A percentile compares a stretch with the other conserved stretches of the same genome.
phyloP scores from a whole-genome alignment of 2,797 vertebrate species.

The Oreonectes daqikongensis region DNA sequence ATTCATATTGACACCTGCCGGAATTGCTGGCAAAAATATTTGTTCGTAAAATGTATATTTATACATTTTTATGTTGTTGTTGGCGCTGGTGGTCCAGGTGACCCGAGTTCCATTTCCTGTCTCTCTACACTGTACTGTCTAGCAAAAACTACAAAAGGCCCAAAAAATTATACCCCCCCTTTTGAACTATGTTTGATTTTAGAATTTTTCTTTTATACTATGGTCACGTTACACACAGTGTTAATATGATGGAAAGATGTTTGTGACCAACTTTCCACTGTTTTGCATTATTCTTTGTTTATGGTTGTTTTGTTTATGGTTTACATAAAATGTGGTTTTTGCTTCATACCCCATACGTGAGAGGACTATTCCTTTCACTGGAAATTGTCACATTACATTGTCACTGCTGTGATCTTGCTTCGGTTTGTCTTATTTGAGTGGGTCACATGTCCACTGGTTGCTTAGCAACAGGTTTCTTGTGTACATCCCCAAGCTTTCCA shows the following conservation, averaged over 20 bases:
- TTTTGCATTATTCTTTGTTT: constrained; percentile 36
- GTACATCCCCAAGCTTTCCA: constrained; percentile 5
- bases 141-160: no score
- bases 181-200: no score
- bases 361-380: neutral
- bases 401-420: neutral
- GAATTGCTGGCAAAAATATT: no score
- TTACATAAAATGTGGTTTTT: constrained; percentile 30
- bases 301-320: constrained; percentile 37
- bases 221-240: neutral
- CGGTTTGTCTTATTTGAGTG: neutral
- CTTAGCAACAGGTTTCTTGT: constrained; percentile 13
- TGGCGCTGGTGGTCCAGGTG: no score
- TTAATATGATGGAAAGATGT: constrained; percentile 7
- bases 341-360: neutral
- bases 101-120: no score
- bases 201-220: no score
- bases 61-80: no score
- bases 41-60: no score
- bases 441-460: constrained; percentile 13
- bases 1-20: no score
- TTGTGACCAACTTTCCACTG: constrained; percentile 12
- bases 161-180: no score
- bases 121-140: no score
- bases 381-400: neutral